Conservation (phyloP, 2,888 invertebrate genomes). For the Eupithecia tripunctaria region DNA sequence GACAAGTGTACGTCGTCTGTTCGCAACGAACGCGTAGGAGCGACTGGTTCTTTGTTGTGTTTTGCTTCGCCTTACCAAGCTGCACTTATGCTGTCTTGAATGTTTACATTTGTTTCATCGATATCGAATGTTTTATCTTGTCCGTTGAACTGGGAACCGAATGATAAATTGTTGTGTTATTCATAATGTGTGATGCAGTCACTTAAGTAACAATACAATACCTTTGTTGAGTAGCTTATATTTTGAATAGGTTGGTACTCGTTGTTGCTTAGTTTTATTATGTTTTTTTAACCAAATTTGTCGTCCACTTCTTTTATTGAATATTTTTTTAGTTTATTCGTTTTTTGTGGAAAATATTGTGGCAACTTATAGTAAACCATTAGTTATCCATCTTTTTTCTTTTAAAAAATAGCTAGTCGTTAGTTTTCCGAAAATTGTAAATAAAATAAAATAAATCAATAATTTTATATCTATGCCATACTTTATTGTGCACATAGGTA, state of each 20-base stretch:
- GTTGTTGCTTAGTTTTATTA: no score
- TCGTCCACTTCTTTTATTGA: no score
- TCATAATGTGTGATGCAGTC: conserved; percentile 15
- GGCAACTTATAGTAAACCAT: no score
- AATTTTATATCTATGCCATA: conserved; percentile 28
- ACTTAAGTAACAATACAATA: conserved; percentile 25
- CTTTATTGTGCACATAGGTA: conserved; percentile 6
- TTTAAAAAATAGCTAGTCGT: no score
- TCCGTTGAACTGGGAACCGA: conserved; percentile 30
- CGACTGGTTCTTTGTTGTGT: conserved; percentile 83
- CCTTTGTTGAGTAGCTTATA: no score
- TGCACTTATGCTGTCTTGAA: conserved; percentile 61
- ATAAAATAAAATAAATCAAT: no score
- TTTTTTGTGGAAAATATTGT: no score
- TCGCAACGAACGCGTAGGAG: conserved; percentile 63
- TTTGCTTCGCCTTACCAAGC: conserved; percentile 71
- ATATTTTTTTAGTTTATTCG: no score
- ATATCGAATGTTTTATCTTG: conserved; percentile 59
- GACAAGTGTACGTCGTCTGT: conserved; percentile 56
- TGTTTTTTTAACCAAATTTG: no score
- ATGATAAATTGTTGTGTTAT: conserved; percentile 32
- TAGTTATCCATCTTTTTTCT: no score
- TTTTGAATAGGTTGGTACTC: no score
- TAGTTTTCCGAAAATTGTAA: no score
- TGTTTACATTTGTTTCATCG: conserved; percentile 79